Percentiles rank a stretch among this genome's conserved stretches.
phyloP scores from a whole-genome alignment of 2,797 vertebrate species.

The Brachymystax lenok region DNA sequence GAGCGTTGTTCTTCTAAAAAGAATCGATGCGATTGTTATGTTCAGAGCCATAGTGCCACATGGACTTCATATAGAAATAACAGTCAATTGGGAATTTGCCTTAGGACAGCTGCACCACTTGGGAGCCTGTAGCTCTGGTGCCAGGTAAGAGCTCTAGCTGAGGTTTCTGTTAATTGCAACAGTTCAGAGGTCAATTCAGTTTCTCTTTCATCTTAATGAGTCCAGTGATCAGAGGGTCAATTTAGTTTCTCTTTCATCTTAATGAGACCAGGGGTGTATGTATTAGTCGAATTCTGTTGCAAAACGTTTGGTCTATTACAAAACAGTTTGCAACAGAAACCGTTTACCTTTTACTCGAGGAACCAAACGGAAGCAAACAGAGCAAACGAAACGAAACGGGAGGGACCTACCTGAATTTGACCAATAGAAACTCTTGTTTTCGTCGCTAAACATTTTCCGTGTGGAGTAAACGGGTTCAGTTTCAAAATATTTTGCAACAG shows the following conservation, averaged over 20 bases:
- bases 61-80: neutral
- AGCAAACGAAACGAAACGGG: too few relatives aligned
- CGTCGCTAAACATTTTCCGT: too few relatives aligned
- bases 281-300: too few relatives aligned
- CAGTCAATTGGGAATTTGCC: neutral
- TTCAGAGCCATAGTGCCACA: neutral
- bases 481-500: too few relatives aligned
- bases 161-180: neutral
- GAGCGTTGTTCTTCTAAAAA: neutral
- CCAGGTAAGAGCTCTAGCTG: neutral
- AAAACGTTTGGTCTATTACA: too few relatives aligned
- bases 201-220: conserved; percentile 3
- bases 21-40: neutral
- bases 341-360: too few relatives aligned
- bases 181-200: conserved; percentile 2
- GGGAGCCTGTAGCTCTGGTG: neutral
- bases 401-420: too few relatives aligned
- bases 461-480: too few relatives aligned
- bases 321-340: too few relatives aligned
- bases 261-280: neutral
- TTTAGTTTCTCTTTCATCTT: conserved; percentile 2
- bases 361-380: too few relatives aligned
- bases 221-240: neutral
- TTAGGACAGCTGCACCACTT: too few relatives aligned
- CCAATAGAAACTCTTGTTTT: too few relatives aligned